Evolutionary conservation across 1,140 invertebrate genomes (phyloP), one percentile per base, ranked within the genome.

Genomic region (Schlechtendalia chinensis): DNA sequence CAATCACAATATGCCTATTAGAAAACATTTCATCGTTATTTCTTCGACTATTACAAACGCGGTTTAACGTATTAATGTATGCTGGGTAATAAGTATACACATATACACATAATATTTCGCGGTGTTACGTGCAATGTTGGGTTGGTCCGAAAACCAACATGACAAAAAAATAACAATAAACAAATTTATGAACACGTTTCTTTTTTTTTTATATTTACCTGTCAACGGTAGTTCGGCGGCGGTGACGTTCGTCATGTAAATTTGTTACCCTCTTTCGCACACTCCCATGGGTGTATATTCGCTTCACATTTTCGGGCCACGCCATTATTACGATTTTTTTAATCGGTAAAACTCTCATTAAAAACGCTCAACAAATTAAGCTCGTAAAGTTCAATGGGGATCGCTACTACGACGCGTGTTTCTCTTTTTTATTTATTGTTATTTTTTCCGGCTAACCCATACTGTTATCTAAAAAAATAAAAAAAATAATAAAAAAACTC

Each of bases 321-420:
- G 29, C 63, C 63, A 11, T 67, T 14, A 69, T 47, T 69, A 69
- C 47, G 65, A 69, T 69, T 69, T 69, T n/a, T 69, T 69, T 69
- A 69, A 69, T 69, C 65, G 45, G n/a, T 11, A 45, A 69, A 69
- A 69, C 6, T 16, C n/a, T n/a, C 39, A 39, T 69, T 47, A 69
- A 69, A 65, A 69, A 69, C 32, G 14, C 39, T 69, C 39, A n/a
- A 45, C 32, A 69, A 69, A 69, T 69, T 69, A 69, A 69, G 39
- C 65, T 69, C 65, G 17, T 69, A 47, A 69, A 69, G 65, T 69
- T 47, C 65, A 47, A 45, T 12, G 14, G 11, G 39, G 65, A n/a
- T 69, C 65, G n/a, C n/a, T 19, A 5, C 39, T 5, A 22, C 39
- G 16, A 11, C 1, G 1, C 14, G 29, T 32, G 17, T 65, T 65